These are phyloP conservation scores for Brotula barbata DNA, from an alignment of 2,797 vertebrate genomes.

Conservation along the genomic window DNA sequence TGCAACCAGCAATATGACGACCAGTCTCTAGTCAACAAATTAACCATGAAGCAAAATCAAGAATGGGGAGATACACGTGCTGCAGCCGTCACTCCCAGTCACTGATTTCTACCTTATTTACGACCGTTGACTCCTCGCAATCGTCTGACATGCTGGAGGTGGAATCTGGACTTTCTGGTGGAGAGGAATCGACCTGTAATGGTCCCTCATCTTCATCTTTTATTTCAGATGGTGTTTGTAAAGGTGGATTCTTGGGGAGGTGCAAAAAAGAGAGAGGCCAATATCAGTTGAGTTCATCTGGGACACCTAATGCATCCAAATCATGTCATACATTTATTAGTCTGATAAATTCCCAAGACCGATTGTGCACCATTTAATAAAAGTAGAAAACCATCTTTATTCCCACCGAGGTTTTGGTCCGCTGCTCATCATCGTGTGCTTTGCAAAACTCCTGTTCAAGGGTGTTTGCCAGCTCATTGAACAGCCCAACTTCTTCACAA, in stretches of 20 bases:
- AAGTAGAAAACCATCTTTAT: conserved; percentile 1
- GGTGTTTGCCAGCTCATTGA: conserved; percentile 93
- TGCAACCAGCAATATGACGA: not conserved
- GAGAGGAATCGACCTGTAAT: conserved; percentile 90
- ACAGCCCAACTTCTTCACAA: conserved; percentile 97
- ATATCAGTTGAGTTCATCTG: not conserved
- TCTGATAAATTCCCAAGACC: not conserved
- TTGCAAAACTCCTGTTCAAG: conserved; percentile 96
- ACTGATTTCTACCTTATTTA: conserved; percentile 26
- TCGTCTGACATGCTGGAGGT: conserved; percentile 81
- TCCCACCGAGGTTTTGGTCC: conserved; percentile 73
- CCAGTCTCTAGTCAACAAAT: too few species aligned
- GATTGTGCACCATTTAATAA: not conserved
- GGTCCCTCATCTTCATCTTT: conserved; percentile 92
- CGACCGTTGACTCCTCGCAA: conserved; percentile 69
- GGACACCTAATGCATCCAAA: not conserved
- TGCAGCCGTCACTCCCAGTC: too few species aligned
- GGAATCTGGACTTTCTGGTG: conserved; percentile 87
- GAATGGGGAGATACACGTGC: too few species aligned
- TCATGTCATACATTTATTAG: not conserved
- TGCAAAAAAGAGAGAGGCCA: conserved; percentile 40
- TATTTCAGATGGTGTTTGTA: conserved; percentile 85
- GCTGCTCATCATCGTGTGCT: conserved; percentile 89
- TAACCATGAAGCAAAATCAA: too few species aligned
- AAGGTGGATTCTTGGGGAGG: conserved; percentile 72